phyloP scores from a whole-genome alignment of 2,888 invertebrate genomes.

The Temnothorax rugatulus region DNA sequence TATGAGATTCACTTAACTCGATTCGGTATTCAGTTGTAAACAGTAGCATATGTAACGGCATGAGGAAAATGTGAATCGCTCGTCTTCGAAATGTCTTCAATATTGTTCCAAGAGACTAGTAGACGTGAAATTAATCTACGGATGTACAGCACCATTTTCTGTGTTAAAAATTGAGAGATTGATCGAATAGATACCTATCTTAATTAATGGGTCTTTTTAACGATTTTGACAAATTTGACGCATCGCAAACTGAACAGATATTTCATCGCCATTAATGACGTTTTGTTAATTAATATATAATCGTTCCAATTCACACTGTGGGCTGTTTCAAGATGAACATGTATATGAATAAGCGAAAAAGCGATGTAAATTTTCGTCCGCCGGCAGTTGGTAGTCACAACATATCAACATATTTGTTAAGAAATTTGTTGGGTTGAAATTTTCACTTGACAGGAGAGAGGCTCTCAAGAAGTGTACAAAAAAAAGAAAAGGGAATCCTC shows the following conservation, averaged over 20 bases:
- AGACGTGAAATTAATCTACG: not conserved
- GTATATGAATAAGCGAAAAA: slow-evolving; percentile 45
- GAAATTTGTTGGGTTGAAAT: slow-evolving; percentile 55
- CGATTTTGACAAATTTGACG: slow-evolving; percentile 30
- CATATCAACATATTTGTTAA: slow-evolving; percentile 70
- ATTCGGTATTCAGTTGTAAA: not conserved
- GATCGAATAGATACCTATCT: slow-evolving; percentile 30
- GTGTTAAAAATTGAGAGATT: not conserved
- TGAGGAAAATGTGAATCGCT: not conserved
- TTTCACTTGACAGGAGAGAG: slow-evolving; percentile 28
- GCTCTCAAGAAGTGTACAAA: slow-evolving; percentile 43
- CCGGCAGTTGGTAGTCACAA: slow-evolving; percentile 60
- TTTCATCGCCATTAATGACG: slow-evolving; percentile 1
- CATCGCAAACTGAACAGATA: slow-evolving; percentile 19
- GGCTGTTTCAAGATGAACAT: slow-evolving; percentile 50
- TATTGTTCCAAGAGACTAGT: slow-evolving; percentile 8
- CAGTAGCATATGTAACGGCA: not conserved
- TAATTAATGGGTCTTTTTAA: slow-evolving; percentile 29
- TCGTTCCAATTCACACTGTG: slow-evolving; percentile 60
- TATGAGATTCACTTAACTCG: not conserved
- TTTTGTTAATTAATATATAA: slow-evolving; percentile 44
- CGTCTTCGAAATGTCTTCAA: slow-evolving; percentile 22
- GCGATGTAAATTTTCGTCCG: slow-evolving; percentile 61
- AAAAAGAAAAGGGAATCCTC: slow-evolving; percentile 20
- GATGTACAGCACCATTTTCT: slow-evolving; percentile 18